Evolutionary conservation across 2,888 invertebrate genomes (phyloP).

Genomic region (Bunonema sp.): DNA sequence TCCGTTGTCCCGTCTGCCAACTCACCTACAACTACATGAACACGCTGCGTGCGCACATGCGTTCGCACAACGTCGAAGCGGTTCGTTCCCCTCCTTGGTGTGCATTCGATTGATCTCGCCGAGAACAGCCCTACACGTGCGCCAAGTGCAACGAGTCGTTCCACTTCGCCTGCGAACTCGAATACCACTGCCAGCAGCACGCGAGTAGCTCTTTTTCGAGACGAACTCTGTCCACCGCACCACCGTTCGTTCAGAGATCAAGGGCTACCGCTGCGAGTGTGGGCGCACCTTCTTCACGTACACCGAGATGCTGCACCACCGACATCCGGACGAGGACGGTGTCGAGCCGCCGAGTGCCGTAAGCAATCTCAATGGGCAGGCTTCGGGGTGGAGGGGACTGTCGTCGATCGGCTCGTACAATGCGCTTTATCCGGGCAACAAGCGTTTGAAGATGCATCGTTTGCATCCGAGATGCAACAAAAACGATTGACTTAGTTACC

Average conservation of each 20-base stretch:
- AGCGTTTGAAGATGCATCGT: too few relatives aligned
- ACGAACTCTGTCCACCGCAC: not conserved
- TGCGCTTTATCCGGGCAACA: too few relatives aligned
- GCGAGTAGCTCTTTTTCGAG: slow-evolving; percentile 8
- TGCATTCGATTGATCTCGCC: not conserved
- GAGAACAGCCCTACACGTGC: slow-evolving; percentile 32
- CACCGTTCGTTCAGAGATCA: slow-evolving; percentile 17
- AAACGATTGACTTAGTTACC: too few relatives aligned
- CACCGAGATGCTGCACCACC: slow-evolving; percentile 42
- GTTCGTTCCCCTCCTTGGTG: slow-evolving; percentile 8
- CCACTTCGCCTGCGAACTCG: slow-evolving; percentile 37
- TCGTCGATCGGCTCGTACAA: too few relatives aligned
- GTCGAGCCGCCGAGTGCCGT: too few relatives aligned
- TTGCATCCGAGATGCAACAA: too few relatives aligned
- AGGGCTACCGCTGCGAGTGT: slow-evolving; percentile 42
- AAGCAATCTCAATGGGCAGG: too few relatives aligned
- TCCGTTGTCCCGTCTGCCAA: slow-evolving; percentile 42
- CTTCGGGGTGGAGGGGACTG: too few relatives aligned
- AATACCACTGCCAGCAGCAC: slow-evolving; percentile 35
- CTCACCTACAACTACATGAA: slow-evolving; percentile 43
- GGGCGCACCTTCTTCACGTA: slow-evolving; percentile 40
- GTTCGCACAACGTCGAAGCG: slow-evolving; percentile 36
- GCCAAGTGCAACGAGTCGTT: slow-evolving; percentile 39
- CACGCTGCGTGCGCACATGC: slow-evolving; percentile 41
- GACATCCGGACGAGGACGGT: slow-evolving; percentile 39